Evolutionary conservation across 2,888 invertebrate genomes (phyloP).

Genomic region (Incurvaria masculella): DNA sequence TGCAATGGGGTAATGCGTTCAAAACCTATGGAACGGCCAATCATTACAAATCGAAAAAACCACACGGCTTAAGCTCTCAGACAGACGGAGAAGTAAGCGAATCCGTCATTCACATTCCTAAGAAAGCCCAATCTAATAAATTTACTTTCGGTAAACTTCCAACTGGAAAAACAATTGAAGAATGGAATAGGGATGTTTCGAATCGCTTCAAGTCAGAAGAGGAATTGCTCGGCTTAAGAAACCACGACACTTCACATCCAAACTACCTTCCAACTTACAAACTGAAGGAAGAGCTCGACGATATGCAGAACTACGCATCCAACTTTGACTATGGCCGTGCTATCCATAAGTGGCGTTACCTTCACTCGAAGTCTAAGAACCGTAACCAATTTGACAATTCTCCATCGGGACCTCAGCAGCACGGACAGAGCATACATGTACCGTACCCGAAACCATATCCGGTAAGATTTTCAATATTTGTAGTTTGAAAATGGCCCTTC

Average conservation of each 20-base stretch:
- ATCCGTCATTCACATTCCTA: constrained; percentile 40
- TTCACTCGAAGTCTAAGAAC: constrained; percentile 40
- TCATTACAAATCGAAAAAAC: constrained; percentile 16
- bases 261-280: constrained; percentile 35
- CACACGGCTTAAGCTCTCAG: too few species aligned
- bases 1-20: constrained; percentile 37
- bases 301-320: constrained; percentile 15
- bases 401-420: constrained; percentile 31
- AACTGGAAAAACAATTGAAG: constrained; percentile 21
- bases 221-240: constrained; percentile 42
- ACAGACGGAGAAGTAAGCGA: constrained; percentile 26
- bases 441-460: constrained; percentile 43
- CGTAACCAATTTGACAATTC: constrained; percentile 35
- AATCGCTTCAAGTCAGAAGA: constrained; percentile 43
- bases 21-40: constrained; percentile 26
- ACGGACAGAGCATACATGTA: constrained; percentile 26
- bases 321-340: constrained; percentile 40
- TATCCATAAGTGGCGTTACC: constrained; percentile 44
- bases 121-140: constrained; percentile 26
- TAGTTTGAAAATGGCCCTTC: neutral
- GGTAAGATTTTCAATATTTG: constrained; percentile 29
- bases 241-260: constrained; percentile 39
- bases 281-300: constrained; percentile 23
- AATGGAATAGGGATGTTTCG: constrained; percentile 33
- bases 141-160: constrained; percentile 13